Evolutionary conservation across 2,888 invertebrate species (phyloP), one percentile per base, ranked within the genome.

Genomic region (Brachyptera risi): DNA sequence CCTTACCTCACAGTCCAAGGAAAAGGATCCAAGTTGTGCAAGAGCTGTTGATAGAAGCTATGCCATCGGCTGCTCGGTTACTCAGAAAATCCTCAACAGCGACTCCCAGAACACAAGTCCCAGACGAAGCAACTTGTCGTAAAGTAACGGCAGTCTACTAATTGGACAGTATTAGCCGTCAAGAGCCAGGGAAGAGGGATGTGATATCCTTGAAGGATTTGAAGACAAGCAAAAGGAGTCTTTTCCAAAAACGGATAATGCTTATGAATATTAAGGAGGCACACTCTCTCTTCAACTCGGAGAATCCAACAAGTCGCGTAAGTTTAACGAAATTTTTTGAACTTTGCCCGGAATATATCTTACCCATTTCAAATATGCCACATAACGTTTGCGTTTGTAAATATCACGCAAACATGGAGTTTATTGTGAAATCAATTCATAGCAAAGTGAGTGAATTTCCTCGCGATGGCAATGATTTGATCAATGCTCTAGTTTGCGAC

Each of bases 361-460:
- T 15, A 2, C 31, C 57, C 35, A 3, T 40, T 7, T 23, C 38
- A 24, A 31, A 57, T 9, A 42, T 57, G 40, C 56, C 57, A 58
- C 60, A 54, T n/a, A n/a, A n/a, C n/a, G n/a, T n/a, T n/a, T n/a
- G n/a, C n/a, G n/a, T n/a, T n/a, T n/a, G n/a, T n/a, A 38, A 38
- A 3, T 58, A 58, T 26, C 60, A 60, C 21, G 44, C 56, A 40
- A 60, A 58, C 27, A 31, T 60, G 15, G 49, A 42, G 3, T 58
- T 58, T 27, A 13, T 60, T 2, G 42, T 58, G 38, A 57, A 60
- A 60, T 23, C 59, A 13, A 15, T 59, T 19, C n/a, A 50, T 27
- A 50, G 24, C 13, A 37, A 57, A 56, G 47, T 13, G 35, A 1
- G 1, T 17, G 21, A 3, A 15, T 58, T 47, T 9, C n/a, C 23